phyloP scores from a whole-genome alignment of 2,797 vertebrate species.

The Sylvilagus floridanus region DNA sequence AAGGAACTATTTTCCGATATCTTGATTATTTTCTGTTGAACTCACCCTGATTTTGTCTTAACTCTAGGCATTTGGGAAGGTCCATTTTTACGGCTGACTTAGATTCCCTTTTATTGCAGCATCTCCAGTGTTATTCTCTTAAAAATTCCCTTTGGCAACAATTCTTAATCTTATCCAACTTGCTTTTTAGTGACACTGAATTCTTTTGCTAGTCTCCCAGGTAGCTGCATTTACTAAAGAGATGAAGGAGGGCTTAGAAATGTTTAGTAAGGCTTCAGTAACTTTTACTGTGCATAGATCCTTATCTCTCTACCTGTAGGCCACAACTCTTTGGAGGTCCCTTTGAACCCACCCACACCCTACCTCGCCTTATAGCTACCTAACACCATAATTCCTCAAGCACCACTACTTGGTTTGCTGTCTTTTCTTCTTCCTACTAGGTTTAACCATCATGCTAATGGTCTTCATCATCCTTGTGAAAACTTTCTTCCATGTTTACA shows the following conservation, averaged over 20 bases:
- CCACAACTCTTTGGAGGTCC: background rate
- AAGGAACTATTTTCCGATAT: background rate
- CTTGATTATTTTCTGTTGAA: slow-evolving; percentile 28
- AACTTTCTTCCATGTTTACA: background rate
- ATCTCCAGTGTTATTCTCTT: background rate
- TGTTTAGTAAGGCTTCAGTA: background rate
- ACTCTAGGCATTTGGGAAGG: background rate
- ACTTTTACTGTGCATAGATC: background rate
- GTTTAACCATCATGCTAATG: background rate
- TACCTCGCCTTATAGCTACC: background rate
- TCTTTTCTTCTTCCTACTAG: background rate
- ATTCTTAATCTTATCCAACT: slow-evolving; percentile 45
- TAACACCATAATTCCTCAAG: background rate
- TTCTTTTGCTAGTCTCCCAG: slow-evolving; percentile 36
- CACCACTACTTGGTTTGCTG: background rate
- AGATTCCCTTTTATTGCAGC: background rate
- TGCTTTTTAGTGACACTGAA: background rate
- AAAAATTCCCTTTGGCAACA: slow-evolving; percentile 52
- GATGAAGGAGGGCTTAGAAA: slow-evolving; percentile 8
- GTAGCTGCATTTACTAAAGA: background rate
- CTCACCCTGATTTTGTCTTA: slow-evolving; percentile 15
- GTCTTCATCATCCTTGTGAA: background rate
- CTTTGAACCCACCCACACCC: too few species aligned
- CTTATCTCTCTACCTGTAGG: background rate
- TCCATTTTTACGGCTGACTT: slow-evolving; percentile 53